Percentiles rank a stretch among this genome's conserved stretches.
phyloP scores from a whole-genome alignment of 2,113 vertebrate species.

The Sander vitreus region DNA sequence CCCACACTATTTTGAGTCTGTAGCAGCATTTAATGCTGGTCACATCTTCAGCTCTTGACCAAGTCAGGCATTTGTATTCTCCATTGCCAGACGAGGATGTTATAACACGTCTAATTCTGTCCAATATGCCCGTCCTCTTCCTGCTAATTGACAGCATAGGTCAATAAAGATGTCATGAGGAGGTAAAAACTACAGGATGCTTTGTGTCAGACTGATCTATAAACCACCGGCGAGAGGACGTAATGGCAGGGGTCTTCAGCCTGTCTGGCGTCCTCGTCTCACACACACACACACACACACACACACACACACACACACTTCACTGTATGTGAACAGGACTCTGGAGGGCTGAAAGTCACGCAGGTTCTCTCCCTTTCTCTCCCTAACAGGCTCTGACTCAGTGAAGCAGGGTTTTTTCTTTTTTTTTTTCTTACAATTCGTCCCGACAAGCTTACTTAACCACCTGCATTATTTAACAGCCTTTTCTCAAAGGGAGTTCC shows the following conservation, averaged over 20 bases:
- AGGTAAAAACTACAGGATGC: slow-evolving; percentile 10
- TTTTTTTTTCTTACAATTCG: slow-evolving; percentile 61
- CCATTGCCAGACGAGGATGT: slow-evolving; percentile 19
- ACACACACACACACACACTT: not conserved
- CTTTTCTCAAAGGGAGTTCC: slow-evolving; percentile 61
- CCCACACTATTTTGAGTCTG: not conserved
- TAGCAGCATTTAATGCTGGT: slow-evolving; percentile 28
- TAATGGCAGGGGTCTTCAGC: slow-evolving; percentile 1
- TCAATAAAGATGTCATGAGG: slow-evolving; percentile 23
- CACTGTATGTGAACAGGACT: slow-evolving; percentile 46
- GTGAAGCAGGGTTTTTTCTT: slow-evolving; percentile 45
- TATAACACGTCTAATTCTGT: not conserved
- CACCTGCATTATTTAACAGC: slow-evolving; percentile 80
- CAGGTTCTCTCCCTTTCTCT: not conserved
- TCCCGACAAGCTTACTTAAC: slow-evolving; percentile 78
- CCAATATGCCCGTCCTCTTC: not conserved
- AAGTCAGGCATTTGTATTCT: slow-evolving; percentile 21
- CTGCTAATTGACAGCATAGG: slow-evolving; percentile 9
- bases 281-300: not conserved
- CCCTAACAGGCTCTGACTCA: slow-evolving; percentile 61
- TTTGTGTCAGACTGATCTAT: slow-evolving; percentile 11
- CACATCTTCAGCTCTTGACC: slow-evolving; percentile 44
- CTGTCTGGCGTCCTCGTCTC: slow-evolving; percentile 10
- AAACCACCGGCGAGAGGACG: slow-evolving; percentile 28
- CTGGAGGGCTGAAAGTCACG: slow-evolving; percentile 60